Base-by-base conservation (phyloP, 2,113 vertebrate genomes). In the Nothocercus julius region DNA sequence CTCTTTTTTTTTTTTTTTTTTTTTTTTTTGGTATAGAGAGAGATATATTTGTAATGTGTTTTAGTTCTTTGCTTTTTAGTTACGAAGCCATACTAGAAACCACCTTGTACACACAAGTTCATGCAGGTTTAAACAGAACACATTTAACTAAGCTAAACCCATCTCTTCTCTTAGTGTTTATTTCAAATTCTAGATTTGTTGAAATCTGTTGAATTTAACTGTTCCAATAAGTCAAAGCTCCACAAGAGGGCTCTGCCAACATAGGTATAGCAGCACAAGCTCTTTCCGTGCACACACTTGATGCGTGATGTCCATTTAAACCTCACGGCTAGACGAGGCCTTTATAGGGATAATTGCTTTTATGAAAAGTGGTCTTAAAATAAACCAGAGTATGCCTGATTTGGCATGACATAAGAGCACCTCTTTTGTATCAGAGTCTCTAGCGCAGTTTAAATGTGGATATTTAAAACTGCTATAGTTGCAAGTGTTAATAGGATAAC, bases 231-330 rank as follows among this genome's bases (percentile, higher is more conserved):
- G 4, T 5, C 2, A 8, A 47, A n/a, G 15, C 9, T 66, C 88
- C 95, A 89, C 89, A 6, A 95, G 92, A 66, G 88, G 89, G 88
- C 96, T 86, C 88, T 93, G 77, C 76, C 82, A 11, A 24, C 73
- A 0, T 62, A 24, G 85, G 6, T 21, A 72, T 4, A 4, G 47
- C 12, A 62, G 63, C 54, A 10, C 6, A 59, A 2, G 0, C 36
- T 4, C 63, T n/a, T 8, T 36, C 91, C 42, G 17, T 3, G 15
- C 62, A n/a, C 44, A 38, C 25, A 1, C 64, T 81, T 44, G 9
- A 49, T 36, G 30, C 1, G 19, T 17, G 18, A 42, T 6, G 17
- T 12, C 56, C 25, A 3, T 13, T 28, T 42, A 47, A 69, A 13
- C 3, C 27, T 16, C 27, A 19, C 32, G 45, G 22, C 11, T 5